phyloP scores from a whole-genome alignment of 2,113 vertebrate species.

The Sisor rabdophorus region DNA sequence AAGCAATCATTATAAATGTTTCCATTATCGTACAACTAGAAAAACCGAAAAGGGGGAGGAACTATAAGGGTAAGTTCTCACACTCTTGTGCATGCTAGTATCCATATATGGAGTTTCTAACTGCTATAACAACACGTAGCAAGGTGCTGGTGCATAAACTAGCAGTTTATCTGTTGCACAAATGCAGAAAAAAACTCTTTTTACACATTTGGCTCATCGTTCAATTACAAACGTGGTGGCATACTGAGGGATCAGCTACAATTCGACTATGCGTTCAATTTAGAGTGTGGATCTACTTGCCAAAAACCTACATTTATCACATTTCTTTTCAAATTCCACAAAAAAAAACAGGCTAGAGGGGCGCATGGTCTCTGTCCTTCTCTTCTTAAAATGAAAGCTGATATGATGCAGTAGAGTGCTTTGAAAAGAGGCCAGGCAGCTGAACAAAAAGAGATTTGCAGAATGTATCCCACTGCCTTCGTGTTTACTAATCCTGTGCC shows the following conservation, averaged over 20 bases:
- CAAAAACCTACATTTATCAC: conserved; percentile 68
- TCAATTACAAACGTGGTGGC: background rate
- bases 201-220: background rate
- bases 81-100: background rate
- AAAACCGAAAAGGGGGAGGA: background rate
- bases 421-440: conserved; percentile 58
- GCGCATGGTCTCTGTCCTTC: conserved; percentile 9
- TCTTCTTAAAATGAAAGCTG: conserved; percentile 43
- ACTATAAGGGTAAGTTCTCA: background rate
- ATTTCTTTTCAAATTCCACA: conserved; percentile 64
- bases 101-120: background rate
- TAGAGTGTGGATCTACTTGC: conserved; percentile 10
- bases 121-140: background rate
- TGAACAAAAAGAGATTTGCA: conserved; percentile 59
- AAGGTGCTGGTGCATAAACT: background rate
- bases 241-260: background rate
- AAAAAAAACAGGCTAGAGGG: conserved; percentile 47
- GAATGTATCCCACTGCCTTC: conserved; percentile 62
- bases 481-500: conserved; percentile 63
- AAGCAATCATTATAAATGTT: conserved; percentile 36
- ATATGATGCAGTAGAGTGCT: conserved; percentile 54
- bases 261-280: background rate
- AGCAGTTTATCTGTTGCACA: background rate
- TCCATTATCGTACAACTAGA: conserved; percentile 14
- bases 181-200: background rate